phyloP scores from a whole-genome alignment of 92 coral and sea anemone genomes.

The Epizoanthus illoricatus region DNA sequence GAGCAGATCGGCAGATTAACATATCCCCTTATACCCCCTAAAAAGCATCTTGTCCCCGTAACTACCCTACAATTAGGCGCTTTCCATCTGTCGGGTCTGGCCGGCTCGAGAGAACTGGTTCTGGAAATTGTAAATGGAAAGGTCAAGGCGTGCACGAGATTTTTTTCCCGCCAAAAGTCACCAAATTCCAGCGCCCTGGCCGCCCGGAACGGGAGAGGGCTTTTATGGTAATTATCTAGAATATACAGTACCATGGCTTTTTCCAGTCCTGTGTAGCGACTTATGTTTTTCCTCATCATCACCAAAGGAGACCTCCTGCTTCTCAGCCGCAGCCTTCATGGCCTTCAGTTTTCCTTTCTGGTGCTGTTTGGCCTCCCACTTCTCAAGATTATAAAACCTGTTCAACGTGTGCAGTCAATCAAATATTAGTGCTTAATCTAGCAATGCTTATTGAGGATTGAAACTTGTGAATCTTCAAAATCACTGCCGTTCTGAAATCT shows the following conservation, averaged over 20 bases:
- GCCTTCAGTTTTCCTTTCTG: slow-evolving; percentile 75
- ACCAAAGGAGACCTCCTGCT: slow-evolving; percentile 67
- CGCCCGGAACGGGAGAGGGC: no score
- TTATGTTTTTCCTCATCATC: slow-evolving; percentile 86
- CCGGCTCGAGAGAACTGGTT: no score
- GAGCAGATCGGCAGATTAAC: no score
- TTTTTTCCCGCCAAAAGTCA: no score
- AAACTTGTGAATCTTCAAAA: not conserved
- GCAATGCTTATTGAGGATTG: not conserved
- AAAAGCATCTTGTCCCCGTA: no score
- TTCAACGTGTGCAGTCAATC: not conserved
- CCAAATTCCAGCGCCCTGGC: no score
- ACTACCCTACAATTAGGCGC: no score
- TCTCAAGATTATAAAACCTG: slow-evolving; percentile 90
- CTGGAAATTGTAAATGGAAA: no score
- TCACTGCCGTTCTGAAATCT: not conserved
- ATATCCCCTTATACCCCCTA: no score
- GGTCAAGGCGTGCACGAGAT: no score
- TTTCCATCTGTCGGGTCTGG: no score
- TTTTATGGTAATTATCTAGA: no score
- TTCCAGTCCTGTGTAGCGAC: slow-evolving; percentile 51
- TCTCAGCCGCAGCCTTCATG: slow-evolving; percentile 75
- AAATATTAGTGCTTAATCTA: not conserved
- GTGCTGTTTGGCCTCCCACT: slow-evolving; percentile 87
- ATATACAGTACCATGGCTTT: slow-evolving; percentile 37